Percentiles rank a stretch among this genome's conserved stretches.
Conservation (phyloP, 2,888 invertebrate species). For the Noctua fimbriata region DNA sequence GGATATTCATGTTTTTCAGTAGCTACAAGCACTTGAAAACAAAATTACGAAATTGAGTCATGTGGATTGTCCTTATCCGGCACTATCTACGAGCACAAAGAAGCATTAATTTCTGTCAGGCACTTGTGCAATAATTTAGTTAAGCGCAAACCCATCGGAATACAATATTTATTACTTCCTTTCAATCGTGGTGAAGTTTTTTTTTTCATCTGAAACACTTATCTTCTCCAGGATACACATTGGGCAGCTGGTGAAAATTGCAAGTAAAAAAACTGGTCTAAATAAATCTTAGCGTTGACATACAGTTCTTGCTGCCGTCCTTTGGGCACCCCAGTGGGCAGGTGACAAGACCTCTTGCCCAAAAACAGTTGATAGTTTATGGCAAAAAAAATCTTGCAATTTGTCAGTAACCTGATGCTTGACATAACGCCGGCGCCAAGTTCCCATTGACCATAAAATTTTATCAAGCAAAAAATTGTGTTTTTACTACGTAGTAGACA, state of each 20-base stretch:
- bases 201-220: constrained; percentile 48
- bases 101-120: constrained; percentile 30
- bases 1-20: not conserved
- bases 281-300: constrained; percentile 58
- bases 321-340: constrained; percentile 58
- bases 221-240: constrained; percentile 52
- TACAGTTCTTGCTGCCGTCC: constrained; percentile 24
- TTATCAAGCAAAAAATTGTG: constrained; percentile 65
- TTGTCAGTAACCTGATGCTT: constrained; percentile 67
- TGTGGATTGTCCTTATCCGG: constrained; percentile 32
- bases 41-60: constrained; percentile 11
- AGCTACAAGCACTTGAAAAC: not conserved
- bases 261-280: constrained; percentile 31
- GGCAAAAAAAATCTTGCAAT: constrained; percentile 50
- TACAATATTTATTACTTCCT: constrained; percentile 59
- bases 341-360: constrained; percentile 53
- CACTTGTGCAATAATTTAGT: constrained; percentile 50
- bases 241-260: constrained; percentile 52
- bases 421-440: constrained; percentile 68
- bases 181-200: constrained; percentile 31
- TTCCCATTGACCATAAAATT: constrained; percentile 62
- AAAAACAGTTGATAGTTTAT: constrained; percentile 49
- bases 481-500: constrained; percentile 51
- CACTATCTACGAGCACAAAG: constrained; percentile 33
- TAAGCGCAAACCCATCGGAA: constrained; percentile 34